Base-by-base conservation (phyloP, 2,888 invertebrate genomes). In the Apomyelois bistriatella region DNA sequence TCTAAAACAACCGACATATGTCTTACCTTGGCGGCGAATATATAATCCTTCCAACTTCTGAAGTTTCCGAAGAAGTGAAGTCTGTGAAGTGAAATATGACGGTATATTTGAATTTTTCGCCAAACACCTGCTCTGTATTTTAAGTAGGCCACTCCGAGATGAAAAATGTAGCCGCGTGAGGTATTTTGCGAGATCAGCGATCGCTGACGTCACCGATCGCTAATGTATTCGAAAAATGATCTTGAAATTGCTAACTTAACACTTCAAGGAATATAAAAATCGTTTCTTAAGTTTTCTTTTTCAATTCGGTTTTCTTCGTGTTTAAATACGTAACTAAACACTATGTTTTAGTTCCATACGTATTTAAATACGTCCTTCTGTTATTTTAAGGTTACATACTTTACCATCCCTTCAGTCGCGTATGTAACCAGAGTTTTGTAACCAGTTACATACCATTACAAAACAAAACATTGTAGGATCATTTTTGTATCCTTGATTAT, bases 91-190 rank as follows among this genome's bases (percentile, higher is more conserved):
- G 30, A 46, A 46, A 46, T 32, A 43, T 28, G 30, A 46, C 30
- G 15, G 46, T 30, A 46, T 6, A 32, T 46, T 12, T 35, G 22
- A 22, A 43, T 12, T 43, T 40, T 41, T 28, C 13, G 42, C 8
- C 32, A 16, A 46, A 32, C 32, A 46, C 46, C 46, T 35, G 32
- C 13, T 32, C 32, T 13, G 46, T 46, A 46, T 46, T 46, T 46
- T 32, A 46, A 46, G 46, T 46, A 35, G 46, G 46, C 32, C 32
- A 46, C 32, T 46, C 30, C 30, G 15, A 46, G 46, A 46, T 35
- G 32, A 46, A 16, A 46, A 46, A 46, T 35, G 46, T 46, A 7
- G 35, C 46, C 10, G 32, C 46, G 46, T 46, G 46, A 32, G 46
- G 12, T 13, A 32, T 46, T 46, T 46, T 16, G 15, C 15, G 35